Evolutionary conservation across 1,140 invertebrate genomes (phyloP).

Genomic region (Brachionus sp.): DNA sequence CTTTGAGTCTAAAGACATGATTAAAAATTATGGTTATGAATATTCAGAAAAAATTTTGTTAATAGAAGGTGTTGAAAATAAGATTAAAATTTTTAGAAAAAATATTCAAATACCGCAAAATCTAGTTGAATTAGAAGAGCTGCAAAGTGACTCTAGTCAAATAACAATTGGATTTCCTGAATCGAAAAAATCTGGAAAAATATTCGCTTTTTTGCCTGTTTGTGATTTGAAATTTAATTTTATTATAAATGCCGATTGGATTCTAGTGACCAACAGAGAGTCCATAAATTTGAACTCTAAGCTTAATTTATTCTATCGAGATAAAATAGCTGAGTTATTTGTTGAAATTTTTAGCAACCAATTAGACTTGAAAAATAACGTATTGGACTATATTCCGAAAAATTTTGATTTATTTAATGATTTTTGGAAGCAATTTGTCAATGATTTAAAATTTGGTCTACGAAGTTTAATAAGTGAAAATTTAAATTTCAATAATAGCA

Average conservation of each 20-base stretch:
- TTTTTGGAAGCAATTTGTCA: constrained; percentile 22
- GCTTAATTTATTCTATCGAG: background rate
- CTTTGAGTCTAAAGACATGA: background rate
- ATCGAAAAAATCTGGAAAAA: background rate
- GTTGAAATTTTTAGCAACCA: background rate
- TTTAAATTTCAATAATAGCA: background rate
- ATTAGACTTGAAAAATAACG: background rate
- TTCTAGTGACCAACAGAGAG: constrained; percentile 16
- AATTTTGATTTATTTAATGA: background rate
- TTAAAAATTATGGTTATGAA: background rate
- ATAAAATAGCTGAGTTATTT: constrained; percentile 25
- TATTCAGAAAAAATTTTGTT: background rate
- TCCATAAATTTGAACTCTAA: background rate
- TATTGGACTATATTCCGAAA: background rate
- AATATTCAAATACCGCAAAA: background rate
- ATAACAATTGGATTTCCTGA: background rate
- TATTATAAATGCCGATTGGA: background rate
- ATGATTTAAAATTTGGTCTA: background rate
- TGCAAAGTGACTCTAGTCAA: background rate
- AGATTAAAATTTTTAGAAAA: background rate
- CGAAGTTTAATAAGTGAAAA: background rate
- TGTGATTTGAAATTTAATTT: constrained; percentile 40
- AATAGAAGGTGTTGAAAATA: background rate
- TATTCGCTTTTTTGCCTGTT: constrained; percentile 17
- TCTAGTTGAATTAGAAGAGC: background rate